Conservation (phyloP, 2,888 invertebrate genomes). For the Geotrupes spiniger region DNA sequence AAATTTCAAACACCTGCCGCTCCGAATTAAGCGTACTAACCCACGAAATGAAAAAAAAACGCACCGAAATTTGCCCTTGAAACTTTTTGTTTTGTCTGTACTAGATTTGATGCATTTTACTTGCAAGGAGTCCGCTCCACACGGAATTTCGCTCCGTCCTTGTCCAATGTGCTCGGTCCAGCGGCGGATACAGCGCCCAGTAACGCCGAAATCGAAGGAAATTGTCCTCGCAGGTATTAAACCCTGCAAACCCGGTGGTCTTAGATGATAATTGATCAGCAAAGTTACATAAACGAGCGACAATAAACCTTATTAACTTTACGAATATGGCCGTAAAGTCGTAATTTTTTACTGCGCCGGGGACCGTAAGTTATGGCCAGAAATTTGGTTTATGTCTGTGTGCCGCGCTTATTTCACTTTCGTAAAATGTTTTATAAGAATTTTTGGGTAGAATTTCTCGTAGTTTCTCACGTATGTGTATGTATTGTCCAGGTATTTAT, state of each 20-base stretch:
- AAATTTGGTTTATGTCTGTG: slow-evolving; percentile 24
- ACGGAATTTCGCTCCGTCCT: background rate
- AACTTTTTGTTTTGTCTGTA: slow-evolving; percentile 25
- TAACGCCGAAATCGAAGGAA: slow-evolving; percentile 18
- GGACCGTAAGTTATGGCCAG: slow-evolving; percentile 24
- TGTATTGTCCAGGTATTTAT: no score
- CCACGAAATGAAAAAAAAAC: slow-evolving; percentile 8
- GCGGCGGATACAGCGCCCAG: background rate
- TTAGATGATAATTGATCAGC: slow-evolving; percentile 35
- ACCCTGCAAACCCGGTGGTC: slow-evolving; percentile 34
- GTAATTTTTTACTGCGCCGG: slow-evolving; percentile 26
- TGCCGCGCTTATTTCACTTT: slow-evolving; percentile 24
- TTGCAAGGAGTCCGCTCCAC: slow-evolving; percentile 6
- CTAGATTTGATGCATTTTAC: slow-evolving; percentile 25
- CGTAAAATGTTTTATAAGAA: no score
- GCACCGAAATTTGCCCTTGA: slow-evolving; percentile 25
- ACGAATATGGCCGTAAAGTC: slow-evolving; percentile 24
- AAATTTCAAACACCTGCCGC: slow-evolving; percentile 23
- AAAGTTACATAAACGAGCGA: slow-evolving; percentile 31
- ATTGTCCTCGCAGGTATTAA: slow-evolving; percentile 30
- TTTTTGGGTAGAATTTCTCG: no score
- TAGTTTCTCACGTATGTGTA: no score
- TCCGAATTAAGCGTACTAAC: slow-evolving; percentile 22
- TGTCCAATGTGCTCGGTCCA: background rate
- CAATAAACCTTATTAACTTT: slow-evolving; percentile 28